These are phyloP conservation scores for Sarcophaga bullata DNA, from an alignment of 1,140 invertebrate genomes.

Conservation along the genomic window DNA sequence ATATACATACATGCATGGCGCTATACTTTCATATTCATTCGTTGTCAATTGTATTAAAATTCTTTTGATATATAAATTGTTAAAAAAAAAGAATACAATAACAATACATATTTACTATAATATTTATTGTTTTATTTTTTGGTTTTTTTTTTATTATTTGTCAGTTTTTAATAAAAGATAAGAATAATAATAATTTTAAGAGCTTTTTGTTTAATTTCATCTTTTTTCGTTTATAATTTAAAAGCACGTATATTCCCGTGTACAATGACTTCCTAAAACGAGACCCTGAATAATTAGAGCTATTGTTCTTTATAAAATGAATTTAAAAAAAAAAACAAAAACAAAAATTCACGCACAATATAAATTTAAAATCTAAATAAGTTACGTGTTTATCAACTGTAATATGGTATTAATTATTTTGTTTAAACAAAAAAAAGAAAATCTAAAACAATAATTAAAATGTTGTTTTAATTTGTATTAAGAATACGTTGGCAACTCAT, in stretches of 20 bases:
- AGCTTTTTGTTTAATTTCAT: too few species aligned
- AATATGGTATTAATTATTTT: background rate
- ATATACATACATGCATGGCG: too few species aligned
- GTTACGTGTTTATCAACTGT: background rate
- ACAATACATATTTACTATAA: background rate
- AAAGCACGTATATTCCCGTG: background rate
- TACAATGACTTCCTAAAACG: conserved; percentile 14
- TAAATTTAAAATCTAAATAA: too few species aligned
- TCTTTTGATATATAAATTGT: too few species aligned
- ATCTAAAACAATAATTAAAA: too few species aligned
- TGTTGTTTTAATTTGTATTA: too few species aligned
- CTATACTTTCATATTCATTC: too few species aligned
- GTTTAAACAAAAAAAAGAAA: too few species aligned
- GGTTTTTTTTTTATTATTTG: background rate
- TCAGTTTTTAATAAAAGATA: conserved; percentile 13
- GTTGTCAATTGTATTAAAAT: too few species aligned
- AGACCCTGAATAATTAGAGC: conserved; percentile 21
- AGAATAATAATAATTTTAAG: background rate
- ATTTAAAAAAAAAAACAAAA: background rate
- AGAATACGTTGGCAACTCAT: too few species aligned
- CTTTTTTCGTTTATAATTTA: background rate
- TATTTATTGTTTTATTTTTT: background rate
- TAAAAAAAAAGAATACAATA: too few species aligned
- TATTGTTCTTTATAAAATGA: background rate
- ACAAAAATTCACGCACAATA: background rate